These are phyloP conservation scores for Prunella strophiata DNA, from an alignment of 2,797 vertebrate genomes.

Conservation along the genomic window DNA sequence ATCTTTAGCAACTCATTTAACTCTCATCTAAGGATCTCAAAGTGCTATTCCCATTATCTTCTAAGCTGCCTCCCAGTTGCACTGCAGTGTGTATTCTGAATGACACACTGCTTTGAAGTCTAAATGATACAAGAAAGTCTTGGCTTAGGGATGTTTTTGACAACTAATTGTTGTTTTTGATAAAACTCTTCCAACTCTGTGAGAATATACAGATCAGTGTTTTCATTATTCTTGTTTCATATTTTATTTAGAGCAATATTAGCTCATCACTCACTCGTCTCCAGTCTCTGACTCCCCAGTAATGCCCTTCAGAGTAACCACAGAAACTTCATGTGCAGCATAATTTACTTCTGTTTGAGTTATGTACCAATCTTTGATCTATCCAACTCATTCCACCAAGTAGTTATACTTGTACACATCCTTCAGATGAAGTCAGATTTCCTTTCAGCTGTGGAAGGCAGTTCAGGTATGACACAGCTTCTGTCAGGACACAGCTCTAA, in stretches of 20 bases:
- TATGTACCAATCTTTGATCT: neutral
- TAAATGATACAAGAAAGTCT: conserved; percentile 27
- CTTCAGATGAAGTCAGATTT: neutral
- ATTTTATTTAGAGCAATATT: conserved; percentile 49
- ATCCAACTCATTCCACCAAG: neutral
- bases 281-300: neutral
- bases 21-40: conserved; percentile 17
- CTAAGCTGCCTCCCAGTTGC: conserved; percentile 28
- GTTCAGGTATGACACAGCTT: neutral
- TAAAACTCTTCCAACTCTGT: neutral
- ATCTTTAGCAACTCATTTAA: conserved; percentile 34
- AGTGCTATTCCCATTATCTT: neutral
- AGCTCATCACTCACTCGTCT: neutral
- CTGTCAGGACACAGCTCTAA: neutral
- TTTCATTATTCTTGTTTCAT: conserved; percentile 33
- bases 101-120: conserved; percentile 11
- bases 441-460: neutral
- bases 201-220: neutral
- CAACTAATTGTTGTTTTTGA: conserved; percentile 41
- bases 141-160: conserved; percentile 22
- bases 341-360: neutral
- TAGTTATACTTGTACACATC: neutral
- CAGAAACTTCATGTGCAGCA: neutral
- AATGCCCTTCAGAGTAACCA: neutral
- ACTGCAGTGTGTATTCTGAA: conserved; percentile 1